phyloP scores from a whole-genome alignment of 2,797 vertebrate species.

The Enteromius paludinosus region DNA sequence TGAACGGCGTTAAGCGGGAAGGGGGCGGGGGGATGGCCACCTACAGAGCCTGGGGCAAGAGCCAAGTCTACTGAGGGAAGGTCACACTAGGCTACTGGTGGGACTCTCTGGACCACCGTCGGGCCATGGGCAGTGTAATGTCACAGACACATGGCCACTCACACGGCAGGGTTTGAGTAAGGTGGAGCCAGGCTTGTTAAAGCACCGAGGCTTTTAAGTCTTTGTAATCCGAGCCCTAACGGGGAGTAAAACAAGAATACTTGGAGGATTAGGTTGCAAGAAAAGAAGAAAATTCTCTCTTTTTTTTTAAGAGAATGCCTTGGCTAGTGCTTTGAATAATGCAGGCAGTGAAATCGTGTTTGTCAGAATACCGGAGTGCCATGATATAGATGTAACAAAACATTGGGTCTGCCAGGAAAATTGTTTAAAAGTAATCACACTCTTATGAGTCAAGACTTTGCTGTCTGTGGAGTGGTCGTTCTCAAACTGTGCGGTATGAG shows the following conservation, averaged over 20 bases:
- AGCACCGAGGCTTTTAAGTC: slow-evolving; percentile 45
- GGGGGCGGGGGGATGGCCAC: slow-evolving; percentile 56
- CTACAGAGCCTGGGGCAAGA: slow-evolving; percentile 50
- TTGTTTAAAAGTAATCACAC: slow-evolving; percentile 35
- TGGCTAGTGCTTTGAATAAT: slow-evolving; percentile 43
- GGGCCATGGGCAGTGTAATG: slow-evolving; percentile 21
- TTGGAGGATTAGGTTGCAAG: slow-evolving; percentile 49
- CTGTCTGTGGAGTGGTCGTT: background rate
- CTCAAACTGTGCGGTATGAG: background rate
- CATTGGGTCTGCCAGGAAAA: slow-evolving; percentile 45
- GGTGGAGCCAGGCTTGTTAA: slow-evolving; percentile 48
- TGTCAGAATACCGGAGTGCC: slow-evolving; percentile 28
- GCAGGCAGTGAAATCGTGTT: slow-evolving; percentile 19
- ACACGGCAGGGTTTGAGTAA: background rate
- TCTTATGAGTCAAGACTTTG: slow-evolving; percentile 38
- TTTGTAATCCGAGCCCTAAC: slow-evolving; percentile 46
- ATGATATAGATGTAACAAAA: slow-evolving; percentile 43
- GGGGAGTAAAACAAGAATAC: slow-evolving; percentile 51
- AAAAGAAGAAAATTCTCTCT: slow-evolving; percentile 48
- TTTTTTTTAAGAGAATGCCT: slow-evolving; percentile 26
- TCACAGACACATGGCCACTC: slow-evolving; percentile 25
- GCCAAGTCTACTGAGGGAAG: slow-evolving; percentile 47
- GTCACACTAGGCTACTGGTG: slow-evolving; percentile 32
- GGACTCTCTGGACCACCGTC: slow-evolving; percentile 32
- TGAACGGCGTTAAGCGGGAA: slow-evolving; percentile 32